Evolutionary conservation across 1,140 invertebrate species (phyloP).

Genomic region (Eriosoma lanigerum): DNA sequence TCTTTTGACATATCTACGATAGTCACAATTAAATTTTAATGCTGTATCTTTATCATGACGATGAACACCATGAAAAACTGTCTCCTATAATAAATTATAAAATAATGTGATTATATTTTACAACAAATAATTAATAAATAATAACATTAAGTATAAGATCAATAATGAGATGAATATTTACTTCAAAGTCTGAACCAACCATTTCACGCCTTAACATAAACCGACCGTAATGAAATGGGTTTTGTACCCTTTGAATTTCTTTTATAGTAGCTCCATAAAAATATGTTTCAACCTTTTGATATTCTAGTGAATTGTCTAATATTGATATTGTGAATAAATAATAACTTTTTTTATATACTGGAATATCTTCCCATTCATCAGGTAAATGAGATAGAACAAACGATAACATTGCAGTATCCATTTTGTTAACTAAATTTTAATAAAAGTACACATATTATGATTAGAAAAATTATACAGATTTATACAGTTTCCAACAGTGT

Average conservation of each 20-base stretch:
- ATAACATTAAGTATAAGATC: background rate
- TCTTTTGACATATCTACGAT: background rate
- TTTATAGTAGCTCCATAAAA: background rate
- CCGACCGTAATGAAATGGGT: background rate
- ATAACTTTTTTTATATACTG: background rate
- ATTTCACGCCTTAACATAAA: slow-evolving; percentile 3
- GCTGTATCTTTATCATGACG: background rate
- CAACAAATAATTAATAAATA: background rate
- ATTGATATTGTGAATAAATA: background rate
- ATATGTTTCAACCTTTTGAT: background rate
- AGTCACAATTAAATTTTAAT: slow-evolving; percentile 30
- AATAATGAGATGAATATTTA: background rate
- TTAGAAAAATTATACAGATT: too few species aligned
- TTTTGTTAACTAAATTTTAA: background rate
- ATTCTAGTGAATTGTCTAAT: background rate
- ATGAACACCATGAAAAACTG: slow-evolving; percentile 5
- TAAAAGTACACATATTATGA: too few species aligned
- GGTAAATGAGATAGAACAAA: background rate
- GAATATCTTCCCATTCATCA: background rate
- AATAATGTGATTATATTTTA: background rate
- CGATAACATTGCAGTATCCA: background rate
- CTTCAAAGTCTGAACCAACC: background rate
- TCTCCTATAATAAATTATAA: background rate
- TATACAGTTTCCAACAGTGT: too few species aligned
- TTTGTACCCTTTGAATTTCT: background rate